These are phyloP conservation scores for Eutolmus rufibarbis DNA, from an alignment of 2,888 invertebrate genomes.

Conservation along the genomic window DNA sequence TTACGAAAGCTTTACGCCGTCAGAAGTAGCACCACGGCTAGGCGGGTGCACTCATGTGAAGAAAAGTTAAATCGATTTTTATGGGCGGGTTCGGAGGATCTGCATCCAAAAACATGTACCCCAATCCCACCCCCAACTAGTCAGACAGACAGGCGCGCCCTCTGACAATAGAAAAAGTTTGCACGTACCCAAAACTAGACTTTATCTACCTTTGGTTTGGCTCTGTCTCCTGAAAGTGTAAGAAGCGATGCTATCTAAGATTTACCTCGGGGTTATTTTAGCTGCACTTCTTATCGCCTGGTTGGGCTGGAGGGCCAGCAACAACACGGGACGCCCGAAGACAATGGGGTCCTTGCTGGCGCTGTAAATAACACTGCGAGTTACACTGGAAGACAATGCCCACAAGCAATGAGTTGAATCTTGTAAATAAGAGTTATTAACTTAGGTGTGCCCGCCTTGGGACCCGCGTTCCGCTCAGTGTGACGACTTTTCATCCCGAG, in stretches of 20 bases:
- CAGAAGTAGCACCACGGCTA: background rate
- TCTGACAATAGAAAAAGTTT: constrained; percentile 21
- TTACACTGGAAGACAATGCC: constrained; percentile 36
- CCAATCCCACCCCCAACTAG: background rate
- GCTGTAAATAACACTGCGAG: constrained; percentile 23
- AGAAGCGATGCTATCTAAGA: constrained; percentile 29
- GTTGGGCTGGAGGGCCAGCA: background rate
- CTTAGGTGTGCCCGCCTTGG: background rate
- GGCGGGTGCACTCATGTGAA: background rate
- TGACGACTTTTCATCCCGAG: constrained; percentile 42
- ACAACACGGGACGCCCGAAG: background rate
- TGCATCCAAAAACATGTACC: constrained; percentile 1
- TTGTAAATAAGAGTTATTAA: constrained; percentile 38
- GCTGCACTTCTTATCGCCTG: constrained; percentile 30
- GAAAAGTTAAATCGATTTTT: constrained; percentile 36
- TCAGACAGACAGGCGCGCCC: background rate
- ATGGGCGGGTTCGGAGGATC: background rate
- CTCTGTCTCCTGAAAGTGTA: constrained; percentile 10
- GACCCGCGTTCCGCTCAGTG: background rate
- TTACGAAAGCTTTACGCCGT: constrained; percentile 40
- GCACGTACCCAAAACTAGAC: constrained; percentile 8
- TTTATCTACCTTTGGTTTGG: constrained; percentile 29
- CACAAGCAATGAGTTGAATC: constrained; percentile 34
- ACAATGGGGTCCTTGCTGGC: constrained; percentile 13
- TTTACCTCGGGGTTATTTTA: constrained; percentile 30